phyloP scores from a whole-genome alignment of 1,140 invertebrate species.

The Drosophila parvula region DNA sequence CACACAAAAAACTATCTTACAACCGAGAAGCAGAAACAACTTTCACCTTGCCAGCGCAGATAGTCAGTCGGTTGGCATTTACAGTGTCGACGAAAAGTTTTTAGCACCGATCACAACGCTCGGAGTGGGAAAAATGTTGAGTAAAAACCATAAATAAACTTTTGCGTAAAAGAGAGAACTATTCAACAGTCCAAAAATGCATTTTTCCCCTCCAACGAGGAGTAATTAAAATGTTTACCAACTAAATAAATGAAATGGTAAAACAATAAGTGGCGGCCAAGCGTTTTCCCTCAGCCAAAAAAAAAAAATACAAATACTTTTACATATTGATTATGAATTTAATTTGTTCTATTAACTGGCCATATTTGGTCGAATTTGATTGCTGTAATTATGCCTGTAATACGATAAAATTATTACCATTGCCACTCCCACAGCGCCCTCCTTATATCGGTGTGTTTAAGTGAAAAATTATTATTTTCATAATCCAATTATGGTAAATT shows the following conservation, averaged over 20 bases:
- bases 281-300: not conserved
- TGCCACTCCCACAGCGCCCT: constrained; percentile 1
- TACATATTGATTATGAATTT: constrained; percentile 27
- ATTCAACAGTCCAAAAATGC: constrained; percentile 12
- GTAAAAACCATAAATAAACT: constrained; percentile 24
- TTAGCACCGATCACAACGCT: constrained; percentile 17
- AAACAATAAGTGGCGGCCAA: constrained; percentile 16
- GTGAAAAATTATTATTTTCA: constrained; percentile 38
- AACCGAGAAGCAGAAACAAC: constrained; percentile 33
- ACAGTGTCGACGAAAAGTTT: constrained; percentile 50
- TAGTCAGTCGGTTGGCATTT: constrained; percentile 5
- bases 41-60: constrained; percentile 40
- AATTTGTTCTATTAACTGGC: constrained; percentile 33
- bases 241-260: constrained; percentile 34
- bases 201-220: constrained; percentile 5
- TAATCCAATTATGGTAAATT: constrained; percentile 43
- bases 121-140: constrained; percentile 8
- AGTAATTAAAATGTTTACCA: constrained; percentile 57
- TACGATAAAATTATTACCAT: constrained; percentile 29
- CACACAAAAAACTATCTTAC: constrained; percentile 19
- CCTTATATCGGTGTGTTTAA: constrained; percentile 15
- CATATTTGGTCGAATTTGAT: constrained; percentile 35
- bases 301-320: constrained; percentile 14
- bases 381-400: constrained; percentile 38
- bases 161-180: not conserved